phyloP scores from a whole-genome alignment of 2,888 invertebrate genomes.

The Catocala nupta region DNA sequence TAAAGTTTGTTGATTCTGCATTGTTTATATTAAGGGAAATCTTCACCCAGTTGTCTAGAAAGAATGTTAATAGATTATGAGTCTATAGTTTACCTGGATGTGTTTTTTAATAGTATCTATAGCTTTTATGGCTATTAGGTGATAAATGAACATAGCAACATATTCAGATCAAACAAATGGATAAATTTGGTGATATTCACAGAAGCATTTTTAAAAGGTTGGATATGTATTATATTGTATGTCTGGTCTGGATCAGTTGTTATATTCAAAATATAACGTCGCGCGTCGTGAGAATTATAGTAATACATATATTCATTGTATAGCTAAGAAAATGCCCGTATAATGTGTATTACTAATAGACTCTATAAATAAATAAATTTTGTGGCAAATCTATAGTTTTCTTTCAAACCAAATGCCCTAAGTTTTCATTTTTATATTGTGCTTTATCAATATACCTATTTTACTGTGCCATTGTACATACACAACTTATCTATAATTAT shows the following conservation, averaged over 20 bases:
- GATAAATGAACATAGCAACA: slow-evolving; percentile 28
- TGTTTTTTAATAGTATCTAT: slow-evolving; percentile 35
- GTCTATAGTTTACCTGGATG: slow-evolving; percentile 41
- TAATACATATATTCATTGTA: slow-evolving; percentile 34
- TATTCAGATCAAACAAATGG: slow-evolving; percentile 8
- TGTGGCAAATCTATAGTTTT: slow-evolving; percentile 35
- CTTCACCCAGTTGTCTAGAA: slow-evolving; percentile 29
- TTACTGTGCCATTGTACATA: too few species aligned
- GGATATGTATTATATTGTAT: background rate
- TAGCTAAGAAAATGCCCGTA: slow-evolving; percentile 30
- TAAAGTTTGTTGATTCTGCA: slow-evolving; percentile 33
- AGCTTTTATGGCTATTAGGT: slow-evolving; percentile 33
- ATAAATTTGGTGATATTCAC: background rate
- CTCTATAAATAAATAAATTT: slow-evolving; percentile 42
- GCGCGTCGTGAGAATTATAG: slow-evolving; percentile 24
- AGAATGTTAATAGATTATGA: slow-evolving; percentile 31
- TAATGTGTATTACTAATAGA: slow-evolving; percentile 47
- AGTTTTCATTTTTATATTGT: too few species aligned
- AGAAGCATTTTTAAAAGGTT: too few species aligned
- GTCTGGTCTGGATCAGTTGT: slow-evolving; percentile 23
- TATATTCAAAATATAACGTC: slow-evolving; percentile 19
- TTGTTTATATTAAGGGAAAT: slow-evolving; percentile 24
- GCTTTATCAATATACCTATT: too few species aligned
- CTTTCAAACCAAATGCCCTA: background rate
- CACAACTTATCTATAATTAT: too few species aligned